Evolutionary conservation across 2,797 vertebrate species (phyloP).

Genomic region (Amblyraja radiata): DNA sequence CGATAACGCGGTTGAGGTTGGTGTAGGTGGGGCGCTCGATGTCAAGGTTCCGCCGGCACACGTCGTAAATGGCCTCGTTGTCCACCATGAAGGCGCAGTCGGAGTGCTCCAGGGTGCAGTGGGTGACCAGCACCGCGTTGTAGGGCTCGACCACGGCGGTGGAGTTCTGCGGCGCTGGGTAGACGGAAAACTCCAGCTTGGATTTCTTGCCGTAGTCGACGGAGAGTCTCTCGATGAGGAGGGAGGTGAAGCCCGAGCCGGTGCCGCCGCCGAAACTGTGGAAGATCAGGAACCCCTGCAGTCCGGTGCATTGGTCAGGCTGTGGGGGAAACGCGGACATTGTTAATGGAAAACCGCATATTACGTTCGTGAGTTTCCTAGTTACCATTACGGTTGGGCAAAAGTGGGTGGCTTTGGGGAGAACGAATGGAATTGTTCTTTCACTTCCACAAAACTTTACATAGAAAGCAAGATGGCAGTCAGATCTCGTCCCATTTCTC

Average conservation of each 20-base stretch:
- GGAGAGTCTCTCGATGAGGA: constrained; percentile 29
- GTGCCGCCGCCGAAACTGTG: constrained; percentile 35
- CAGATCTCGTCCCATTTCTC: too few relatives aligned
- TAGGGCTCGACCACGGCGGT: constrained; percentile 22
- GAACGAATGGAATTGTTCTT: too few relatives aligned
- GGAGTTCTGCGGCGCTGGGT: constrained; percentile 31
- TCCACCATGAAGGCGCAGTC: constrained; percentile 38
- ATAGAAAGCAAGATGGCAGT: too few relatives aligned
- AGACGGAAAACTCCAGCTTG: constrained; percentile 35
- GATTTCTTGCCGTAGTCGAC: constrained; percentile 34
- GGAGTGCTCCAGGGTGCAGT: constrained; percentile 34
- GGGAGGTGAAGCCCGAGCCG: constrained; percentile 17
- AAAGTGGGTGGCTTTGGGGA: too few relatives aligned
- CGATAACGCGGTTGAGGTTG: neutral
- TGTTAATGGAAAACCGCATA: too few relatives aligned
- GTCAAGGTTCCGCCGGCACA: constrained; percentile 30
- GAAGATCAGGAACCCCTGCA: constrained; percentile 34
- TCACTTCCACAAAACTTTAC: too few relatives aligned
- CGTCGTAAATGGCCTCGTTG: constrained; percentile 32
- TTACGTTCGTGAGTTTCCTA: too few relatives aligned
- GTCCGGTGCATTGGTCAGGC: constrained; percentile 26
- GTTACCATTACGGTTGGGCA: neutral
- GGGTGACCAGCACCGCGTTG: constrained; percentile 25
- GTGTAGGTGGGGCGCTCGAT: constrained; percentile 26
- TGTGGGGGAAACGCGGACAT: neutral